A percentile compares a stretch with the other conserved stretches of the same genome.
phyloP scores from a whole-genome alignment of 2,888 invertebrate species.

The Dastarcus helophoroides region DNA sequence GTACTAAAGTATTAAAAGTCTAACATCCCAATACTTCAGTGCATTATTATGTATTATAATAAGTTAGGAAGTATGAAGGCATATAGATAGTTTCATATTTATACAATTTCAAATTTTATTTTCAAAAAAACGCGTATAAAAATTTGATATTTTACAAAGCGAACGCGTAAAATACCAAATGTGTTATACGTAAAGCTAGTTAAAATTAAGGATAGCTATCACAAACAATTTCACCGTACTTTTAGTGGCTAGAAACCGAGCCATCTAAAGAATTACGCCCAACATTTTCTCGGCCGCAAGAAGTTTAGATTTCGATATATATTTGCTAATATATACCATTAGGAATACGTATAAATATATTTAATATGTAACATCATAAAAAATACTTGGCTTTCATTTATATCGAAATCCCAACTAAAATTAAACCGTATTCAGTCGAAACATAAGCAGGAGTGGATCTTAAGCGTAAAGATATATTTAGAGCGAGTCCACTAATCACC shows the following conservation, averaged over 20 bases:
- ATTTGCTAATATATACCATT: slow-evolving; percentile 3
- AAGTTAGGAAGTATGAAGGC: slow-evolving; percentile 41
- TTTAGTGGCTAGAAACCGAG: slow-evolving; percentile 11
- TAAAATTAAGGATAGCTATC: slow-evolving; percentile 34
- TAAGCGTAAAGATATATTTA: slow-evolving; percentile 21
- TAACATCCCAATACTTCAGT: slow-evolving; percentile 41
- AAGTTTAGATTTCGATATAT: slow-evolving; percentile 18
- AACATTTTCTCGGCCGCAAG: neutral
- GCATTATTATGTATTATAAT: slow-evolving; percentile 37
- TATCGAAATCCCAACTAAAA: slow-evolving; percentile 16
- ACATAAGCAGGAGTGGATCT: slow-evolving; percentile 22
- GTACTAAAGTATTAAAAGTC: slow-evolving; percentile 40
- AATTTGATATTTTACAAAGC: slow-evolving; percentile 13
- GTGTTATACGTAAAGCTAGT: slow-evolving; percentile 29
- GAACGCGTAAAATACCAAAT: slow-evolving; percentile 22
- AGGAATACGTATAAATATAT: slow-evolving; percentile 9
- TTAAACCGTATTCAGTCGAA: slow-evolving; percentile 25
- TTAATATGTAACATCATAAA: slow-evolving; percentile 10
- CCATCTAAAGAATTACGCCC: neutral
- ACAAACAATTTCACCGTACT: slow-evolving; percentile 33
- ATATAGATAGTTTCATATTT: slow-evolving; percentile 38
- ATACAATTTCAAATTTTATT: slow-evolving; percentile 31
- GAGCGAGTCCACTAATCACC: slow-evolving; percentile 23
- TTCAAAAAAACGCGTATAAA: slow-evolving; percentile 25
- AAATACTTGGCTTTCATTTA: slow-evolving; percentile 10